Conservation (phyloP, 2,797 vertebrate species). For the Diglossa cyanea region DNA sequence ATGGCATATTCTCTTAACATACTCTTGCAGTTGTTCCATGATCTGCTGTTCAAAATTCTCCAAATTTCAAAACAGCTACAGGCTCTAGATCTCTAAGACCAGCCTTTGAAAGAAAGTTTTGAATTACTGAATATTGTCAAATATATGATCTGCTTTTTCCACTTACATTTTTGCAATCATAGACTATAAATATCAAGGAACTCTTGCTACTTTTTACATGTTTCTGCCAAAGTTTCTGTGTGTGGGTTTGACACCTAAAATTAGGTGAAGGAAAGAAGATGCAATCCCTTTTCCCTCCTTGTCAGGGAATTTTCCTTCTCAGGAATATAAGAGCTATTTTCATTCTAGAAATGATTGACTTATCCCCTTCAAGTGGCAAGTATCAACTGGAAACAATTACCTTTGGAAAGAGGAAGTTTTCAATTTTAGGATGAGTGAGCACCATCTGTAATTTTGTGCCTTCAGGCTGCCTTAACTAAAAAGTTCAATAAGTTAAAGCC, state of each 20-base stretch:
- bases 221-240: not conserved
- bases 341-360: conserved; percentile 12
- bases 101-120: not conserved
- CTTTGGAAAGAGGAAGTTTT: conserved; percentile 62
- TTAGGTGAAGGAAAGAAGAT: not conserved
- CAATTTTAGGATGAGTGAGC: conserved; percentile 38
- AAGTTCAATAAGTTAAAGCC: conserved; percentile 50
- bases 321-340: not conserved
- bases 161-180: not conserved
- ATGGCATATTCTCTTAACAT: not conserved
- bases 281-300: not conserved
- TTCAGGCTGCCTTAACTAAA: conserved; percentile 26
- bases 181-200: not conserved
- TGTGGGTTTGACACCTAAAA: not conserved
- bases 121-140: not conserved
- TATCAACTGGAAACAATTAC: conserved; percentile 62
- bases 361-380: not conserved
- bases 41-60: not conserved
- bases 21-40: not conserved
- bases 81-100: not conserved
- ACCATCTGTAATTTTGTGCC: conserved; percentile 53
- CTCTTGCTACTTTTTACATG: not conserved
- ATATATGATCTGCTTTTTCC: not conserved
- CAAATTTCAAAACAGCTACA: not conserved
- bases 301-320: not conserved